Conservation (phyloP, 2,797 vertebrate genomes). For the Manis pentadactyla region DNA sequence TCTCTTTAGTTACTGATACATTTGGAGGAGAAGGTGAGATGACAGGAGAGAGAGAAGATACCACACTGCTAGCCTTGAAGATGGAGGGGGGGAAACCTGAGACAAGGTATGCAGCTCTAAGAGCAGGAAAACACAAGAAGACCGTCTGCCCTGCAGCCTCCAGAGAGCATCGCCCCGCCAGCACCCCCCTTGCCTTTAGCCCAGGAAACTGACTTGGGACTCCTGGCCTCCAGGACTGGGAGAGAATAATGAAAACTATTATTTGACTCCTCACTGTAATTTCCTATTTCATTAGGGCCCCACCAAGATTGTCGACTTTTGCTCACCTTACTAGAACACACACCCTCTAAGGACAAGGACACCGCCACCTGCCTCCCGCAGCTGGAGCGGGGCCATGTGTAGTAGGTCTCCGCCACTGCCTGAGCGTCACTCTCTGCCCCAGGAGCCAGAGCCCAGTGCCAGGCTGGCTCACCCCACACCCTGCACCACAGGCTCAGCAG, state of each 20-base stretch:
- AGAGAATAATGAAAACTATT: background rate
- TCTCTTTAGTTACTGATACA: background rate
- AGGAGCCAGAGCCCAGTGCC: background rate
- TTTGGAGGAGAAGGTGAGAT: background rate
- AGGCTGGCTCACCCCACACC: too few relatives aligned
- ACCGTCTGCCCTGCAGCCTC: background rate
- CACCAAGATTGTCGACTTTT: background rate
- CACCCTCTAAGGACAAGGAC: background rate
- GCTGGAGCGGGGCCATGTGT: background rate
- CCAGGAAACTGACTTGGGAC: background rate
- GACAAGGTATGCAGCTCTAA: background rate
- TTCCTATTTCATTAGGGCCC: background rate
- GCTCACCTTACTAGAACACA: background rate
- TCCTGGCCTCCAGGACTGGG: background rate
- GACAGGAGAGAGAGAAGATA: background rate
- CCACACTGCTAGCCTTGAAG: background rate
- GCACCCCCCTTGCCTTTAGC: background rate
- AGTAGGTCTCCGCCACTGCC: background rate
- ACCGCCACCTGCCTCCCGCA: background rate
- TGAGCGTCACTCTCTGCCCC: background rate
- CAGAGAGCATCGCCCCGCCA: rapidly evolving
- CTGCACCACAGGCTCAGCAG: too few relatives aligned
- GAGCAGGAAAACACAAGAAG: background rate
- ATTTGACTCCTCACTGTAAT: background rate
- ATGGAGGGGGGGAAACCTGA: background rate